Conservation (phyloP, 1,140 invertebrate genomes). For the Penaeus indicus region DNA sequence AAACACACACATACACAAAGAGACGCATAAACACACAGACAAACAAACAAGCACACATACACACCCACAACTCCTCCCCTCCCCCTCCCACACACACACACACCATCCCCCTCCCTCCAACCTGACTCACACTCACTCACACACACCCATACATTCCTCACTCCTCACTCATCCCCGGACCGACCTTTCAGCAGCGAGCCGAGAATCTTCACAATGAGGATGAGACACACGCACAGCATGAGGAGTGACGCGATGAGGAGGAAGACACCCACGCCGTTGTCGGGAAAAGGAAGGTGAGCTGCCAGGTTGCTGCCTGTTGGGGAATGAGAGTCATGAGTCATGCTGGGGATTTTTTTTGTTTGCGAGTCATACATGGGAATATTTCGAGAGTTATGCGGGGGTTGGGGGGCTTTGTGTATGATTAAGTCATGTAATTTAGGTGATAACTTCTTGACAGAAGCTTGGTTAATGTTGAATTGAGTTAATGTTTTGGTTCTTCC, state of each 20-base stretch:
- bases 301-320: slow-evolving; percentile 57
- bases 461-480: no score
- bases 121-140: neutral
- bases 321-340: neutral
- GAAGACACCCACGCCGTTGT: slow-evolving; percentile 70
- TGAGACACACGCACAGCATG: slow-evolving; percentile 74
- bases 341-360: no score
- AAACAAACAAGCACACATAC: no score
- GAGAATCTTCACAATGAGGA: slow-evolving; percentile 76
- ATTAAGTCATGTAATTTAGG: no score
- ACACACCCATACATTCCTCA: slow-evolving; percentile 57
- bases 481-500: no score
- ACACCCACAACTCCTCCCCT: no score
- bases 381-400: no score
- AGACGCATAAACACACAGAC: no score
- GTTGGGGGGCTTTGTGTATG: no score
- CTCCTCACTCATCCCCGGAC: neutral
- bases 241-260: slow-evolving; percentile 73
- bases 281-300: slow-evolving; percentile 52
- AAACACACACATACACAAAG: no score
- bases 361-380: no score
- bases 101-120: slow-evolving; percentile 53
- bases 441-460: no score
- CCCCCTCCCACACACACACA: neutral
- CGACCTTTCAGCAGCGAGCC: slow-evolving; percentile 71